These are phyloP conservation scores for Ellobium chinense DNA, from an alignment of 2,888 invertebrate species.

Conservation along the genomic window DNA sequence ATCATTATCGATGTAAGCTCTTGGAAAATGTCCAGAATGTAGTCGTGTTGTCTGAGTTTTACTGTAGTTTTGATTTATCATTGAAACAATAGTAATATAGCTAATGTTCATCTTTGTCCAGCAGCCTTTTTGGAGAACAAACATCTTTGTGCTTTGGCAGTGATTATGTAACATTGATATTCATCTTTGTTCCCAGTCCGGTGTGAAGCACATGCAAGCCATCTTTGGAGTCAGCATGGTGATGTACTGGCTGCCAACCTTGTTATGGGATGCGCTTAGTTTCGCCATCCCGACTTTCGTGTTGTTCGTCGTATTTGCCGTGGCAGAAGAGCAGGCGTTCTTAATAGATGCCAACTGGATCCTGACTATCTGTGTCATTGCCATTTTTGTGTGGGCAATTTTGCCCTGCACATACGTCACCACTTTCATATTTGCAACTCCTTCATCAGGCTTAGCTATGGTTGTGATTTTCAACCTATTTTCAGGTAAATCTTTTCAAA, in stretches of 20 bases:
- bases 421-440: slow-evolving; percentile 86
- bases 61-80: no score
- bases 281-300: slow-evolving; percentile 83
- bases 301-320: slow-evolving; percentile 83
- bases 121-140: no score
- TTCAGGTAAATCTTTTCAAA: slow-evolving; percentile 81
- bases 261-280: slow-evolving; percentile 85
- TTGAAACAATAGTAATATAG: no score
- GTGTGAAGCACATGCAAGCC: slow-evolving; percentile 73
- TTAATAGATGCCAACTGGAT: slow-evolving; percentile 76
- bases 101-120: no score
- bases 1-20: no score
- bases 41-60: no score
- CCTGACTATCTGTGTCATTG: slow-evolving; percentile 82
- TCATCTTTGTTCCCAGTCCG: no score
- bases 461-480: slow-evolving; percentile 87
- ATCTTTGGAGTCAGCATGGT: slow-evolving; percentile 72
- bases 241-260: slow-evolving; percentile 86
- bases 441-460: slow-evolving; percentile 88
- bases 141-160: no score
- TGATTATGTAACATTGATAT: no score
- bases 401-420: slow-evolving; percentile 85
- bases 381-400: slow-evolving; percentile 85
- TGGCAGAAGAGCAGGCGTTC: slow-evolving; percentile 85
- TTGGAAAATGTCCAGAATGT: no score